These are phyloP conservation scores for Daphoenositta chrysoptera DNA, from an alignment of 2,113 vertebrate genomes.

Conservation along the genomic window DNA sequence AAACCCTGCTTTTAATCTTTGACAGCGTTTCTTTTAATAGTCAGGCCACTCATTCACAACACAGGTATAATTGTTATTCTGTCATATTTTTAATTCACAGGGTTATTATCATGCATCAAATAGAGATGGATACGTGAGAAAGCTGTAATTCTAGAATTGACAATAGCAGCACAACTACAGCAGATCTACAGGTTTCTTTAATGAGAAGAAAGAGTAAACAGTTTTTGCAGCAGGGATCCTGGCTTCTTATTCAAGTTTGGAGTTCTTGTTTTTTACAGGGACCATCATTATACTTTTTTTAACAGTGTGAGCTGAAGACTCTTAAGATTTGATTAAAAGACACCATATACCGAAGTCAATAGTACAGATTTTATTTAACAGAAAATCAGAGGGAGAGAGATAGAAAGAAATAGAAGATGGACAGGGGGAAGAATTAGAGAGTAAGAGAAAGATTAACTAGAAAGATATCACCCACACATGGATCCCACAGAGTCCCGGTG, in stretches of 20 bases:
- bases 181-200: background rate
- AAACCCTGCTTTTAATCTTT: background rate
- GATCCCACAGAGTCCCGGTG: background rate
- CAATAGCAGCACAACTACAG: background rate
- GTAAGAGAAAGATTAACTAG: background rate
- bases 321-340: background rate
- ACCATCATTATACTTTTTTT: background rate
- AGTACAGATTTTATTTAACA: background rate
- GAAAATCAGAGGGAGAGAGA: background rate
- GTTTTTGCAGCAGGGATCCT: background rate
- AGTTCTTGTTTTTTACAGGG: background rate
- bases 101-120: background rate
- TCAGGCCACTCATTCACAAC: background rate
- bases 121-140: background rate
- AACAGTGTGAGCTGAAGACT: background rate
- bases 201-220: background rate
- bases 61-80: background rate
- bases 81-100: background rate
- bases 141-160: background rate
- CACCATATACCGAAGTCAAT: background rate
- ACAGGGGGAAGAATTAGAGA: background rate
- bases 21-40: background rate
- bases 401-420: background rate
- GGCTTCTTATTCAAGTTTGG: background rate
- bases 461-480: background rate